Base-by-base conservation (phyloP, 2,113 vertebrate genomes). In the Morone saxatilis region DNA sequence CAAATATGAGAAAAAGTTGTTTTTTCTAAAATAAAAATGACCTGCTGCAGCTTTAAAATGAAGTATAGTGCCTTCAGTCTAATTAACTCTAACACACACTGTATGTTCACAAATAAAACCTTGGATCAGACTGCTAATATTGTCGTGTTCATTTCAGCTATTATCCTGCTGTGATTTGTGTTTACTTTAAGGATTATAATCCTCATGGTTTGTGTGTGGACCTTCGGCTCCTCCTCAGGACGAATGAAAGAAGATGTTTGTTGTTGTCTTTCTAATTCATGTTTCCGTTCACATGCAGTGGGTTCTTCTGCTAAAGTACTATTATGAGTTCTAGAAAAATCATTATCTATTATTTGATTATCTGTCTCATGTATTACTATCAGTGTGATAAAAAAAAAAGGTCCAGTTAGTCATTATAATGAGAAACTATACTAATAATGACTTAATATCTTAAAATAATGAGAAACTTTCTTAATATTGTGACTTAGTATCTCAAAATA, bases 31-130 rank as follows among this genome's bases (percentile, higher is more conserved):
- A n/a, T 31, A 31, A 31, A 31, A 31, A 31, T 31, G 31, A 31
- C 31, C 31, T 31, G 31, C 31, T 31, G 31, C 31, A 31, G 31
- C 31, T 31, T 31, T 31, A 31, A 31, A 76, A 65, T 56, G 19
- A n/a, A 17, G 47, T 69, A 31, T 65, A 89, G 91, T 93, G 86
- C 90, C 86, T 92, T 93, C 36, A 40, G 75, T 88, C 13, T 54
- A 67, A 75, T 60, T 59, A 36, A 78, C 63, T 78, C 25, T 75
- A 71, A 78, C 22, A 50, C n/a, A n/a, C n/a, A n/a, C n/a, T 74
- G 54, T 41, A 77, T 31, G 31, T 3, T 31, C 31, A 31, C 31
- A 31, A 31, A 93, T 89, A 89, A 93, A 93, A 94, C 69, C 43
- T 74, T 25, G 70, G 61, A 80, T 82, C 48, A 51, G 75, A 91